Base-by-base conservation (phyloP, 2,113 vertebrate genomes). In the Emberiza fucata region DNA sequence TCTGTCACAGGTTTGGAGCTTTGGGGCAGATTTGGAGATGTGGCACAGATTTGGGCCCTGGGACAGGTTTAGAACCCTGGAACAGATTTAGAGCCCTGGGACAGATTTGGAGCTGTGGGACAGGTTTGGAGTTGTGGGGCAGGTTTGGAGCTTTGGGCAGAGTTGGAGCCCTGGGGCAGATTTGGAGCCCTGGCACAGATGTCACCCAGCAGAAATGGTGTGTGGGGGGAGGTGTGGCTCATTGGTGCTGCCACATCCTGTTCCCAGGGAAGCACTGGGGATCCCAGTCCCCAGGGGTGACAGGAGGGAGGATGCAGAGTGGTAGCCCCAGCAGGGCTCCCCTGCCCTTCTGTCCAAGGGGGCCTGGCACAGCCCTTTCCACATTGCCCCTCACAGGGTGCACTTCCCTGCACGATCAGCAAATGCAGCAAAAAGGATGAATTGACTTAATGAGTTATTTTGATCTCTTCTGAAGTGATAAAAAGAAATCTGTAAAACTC, bases 401-500 rank as follows among this genome's bases (percentile, higher is more conserved):
- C 29, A 6, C 64, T 53, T 83, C 69, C 53, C 72, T 72, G 61
- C 78, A 29, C 0, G 0, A 51, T 78, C 80, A 81, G 44, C 48
- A 81, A 53, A 65, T 1, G 3, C 73, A 77, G 70, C 44, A 45
- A 57, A 77, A 85, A 82, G 59, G 78, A 69, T 77, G 51, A 89
- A 65, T 40, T 88, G 57, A 73, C 54, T 70, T 65, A 94, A 39
- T 39, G 73, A 85, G 35, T 87, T 91, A 80, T 92, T 91, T 85
- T 81, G 71, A 77, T 88, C 66, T 73, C 47, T 79, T 90, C 85
- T 86, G 66, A 69, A 82, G 35, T 77, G 78, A 87, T 51, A 85
- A 86, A 92, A 91, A 91, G 89, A 70, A 86, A 87, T 24, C 66
- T 91, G 66, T 82, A 94, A 88, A 92, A 90, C 69, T 95, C 54